These are phyloP conservation scores for Scaptomyza pallida DNA, from an alignment of 1,140 invertebrate genomes.

Conservation along the genomic window DNA sequence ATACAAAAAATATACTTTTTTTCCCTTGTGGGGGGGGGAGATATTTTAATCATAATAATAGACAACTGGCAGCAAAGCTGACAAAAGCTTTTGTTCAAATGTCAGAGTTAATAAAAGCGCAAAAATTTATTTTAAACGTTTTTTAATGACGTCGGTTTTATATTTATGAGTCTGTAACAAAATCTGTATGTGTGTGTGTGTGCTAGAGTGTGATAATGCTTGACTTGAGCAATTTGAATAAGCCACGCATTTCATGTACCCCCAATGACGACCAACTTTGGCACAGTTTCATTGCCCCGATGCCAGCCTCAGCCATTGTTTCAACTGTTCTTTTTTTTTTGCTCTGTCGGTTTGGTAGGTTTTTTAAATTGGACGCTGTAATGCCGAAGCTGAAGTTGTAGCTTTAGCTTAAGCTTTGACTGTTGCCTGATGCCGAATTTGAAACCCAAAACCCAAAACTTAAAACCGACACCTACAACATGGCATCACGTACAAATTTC, in stretches of 20 bases:
- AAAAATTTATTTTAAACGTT: conserved; percentile 82
- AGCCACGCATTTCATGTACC: conserved; percentile 67
- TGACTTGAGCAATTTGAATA: conserved; percentile 70
- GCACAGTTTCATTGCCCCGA: conserved; percentile 36
- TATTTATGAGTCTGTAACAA: conserved; percentile 27
- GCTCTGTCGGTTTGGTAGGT: conserved; percentile 22
- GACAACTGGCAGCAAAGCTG: conserved; percentile 72
- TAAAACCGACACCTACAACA: conserved; percentile 75
- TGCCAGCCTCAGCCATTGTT: conserved; percentile 50
- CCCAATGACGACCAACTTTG: conserved; percentile 39
- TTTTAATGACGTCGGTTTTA: conserved; percentile 75
- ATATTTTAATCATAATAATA: conserved; percentile 82
- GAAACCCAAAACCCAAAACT: conserved; percentile 49
- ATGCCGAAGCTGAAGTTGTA: conserved; percentile 3
- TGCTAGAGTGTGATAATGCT: conserved; percentile 33
- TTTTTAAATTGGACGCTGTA: conserved; percentile 49
- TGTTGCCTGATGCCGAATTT: conserved; percentile 2
- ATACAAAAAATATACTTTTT: conserved; percentile 70
- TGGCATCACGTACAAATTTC: conserved; percentile 83
- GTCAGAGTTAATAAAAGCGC: conserved; percentile 81
- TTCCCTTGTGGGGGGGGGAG: conserved; percentile 46
- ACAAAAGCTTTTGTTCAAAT: conserved; percentile 79
- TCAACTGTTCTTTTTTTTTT: conserved; percentile 51
- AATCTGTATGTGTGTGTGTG: conserved; percentile 27
- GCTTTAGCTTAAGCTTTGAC: background rate